A percentile compares a stretch with the other conserved stretches of the same genome.
Evolutionary conservation across 2,797 vertebrate genomes (phyloP).

Genomic region (Ceryle rudis): DNA sequence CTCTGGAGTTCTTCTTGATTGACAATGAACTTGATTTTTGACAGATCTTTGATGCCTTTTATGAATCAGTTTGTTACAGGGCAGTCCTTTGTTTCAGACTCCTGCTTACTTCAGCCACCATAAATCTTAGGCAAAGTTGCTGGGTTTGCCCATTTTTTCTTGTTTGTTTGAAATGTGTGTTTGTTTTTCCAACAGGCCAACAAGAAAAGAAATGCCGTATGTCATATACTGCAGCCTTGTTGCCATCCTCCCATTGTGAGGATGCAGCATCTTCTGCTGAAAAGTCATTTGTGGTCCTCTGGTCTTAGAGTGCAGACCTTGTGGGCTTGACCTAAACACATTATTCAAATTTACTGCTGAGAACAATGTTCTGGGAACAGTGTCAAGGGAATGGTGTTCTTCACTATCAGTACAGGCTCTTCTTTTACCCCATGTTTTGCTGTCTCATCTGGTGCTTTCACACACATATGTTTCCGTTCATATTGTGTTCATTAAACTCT

Average conservation of each 20-base stretch:
- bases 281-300: not conserved
- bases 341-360: not conserved
- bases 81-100: not conserved
- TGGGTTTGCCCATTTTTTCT: not conserved
- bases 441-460: not conserved
- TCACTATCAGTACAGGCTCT: not conserved
- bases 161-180: not conserved
- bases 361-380: not conserved
- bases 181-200: not conserved
- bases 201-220: not conserved
- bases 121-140: not conserved
- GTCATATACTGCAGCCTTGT: not conserved
- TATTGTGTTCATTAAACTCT: not conserved
- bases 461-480: not conserved
- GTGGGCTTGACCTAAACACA: not conserved
- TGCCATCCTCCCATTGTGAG: not conserved
- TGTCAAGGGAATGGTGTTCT: not conserved
- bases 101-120: not conserved
- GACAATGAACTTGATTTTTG: not conserved
- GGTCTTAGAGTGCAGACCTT: not conserved
- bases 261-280: not conserved
- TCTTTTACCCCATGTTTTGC: not conserved
- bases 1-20: not conserved
- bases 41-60: not conserved
- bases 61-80: not conserved